Evolutionary conservation across 1,140 invertebrate genomes (phyloP).

Genomic region (Lysiphlebus fabarum): DNA sequence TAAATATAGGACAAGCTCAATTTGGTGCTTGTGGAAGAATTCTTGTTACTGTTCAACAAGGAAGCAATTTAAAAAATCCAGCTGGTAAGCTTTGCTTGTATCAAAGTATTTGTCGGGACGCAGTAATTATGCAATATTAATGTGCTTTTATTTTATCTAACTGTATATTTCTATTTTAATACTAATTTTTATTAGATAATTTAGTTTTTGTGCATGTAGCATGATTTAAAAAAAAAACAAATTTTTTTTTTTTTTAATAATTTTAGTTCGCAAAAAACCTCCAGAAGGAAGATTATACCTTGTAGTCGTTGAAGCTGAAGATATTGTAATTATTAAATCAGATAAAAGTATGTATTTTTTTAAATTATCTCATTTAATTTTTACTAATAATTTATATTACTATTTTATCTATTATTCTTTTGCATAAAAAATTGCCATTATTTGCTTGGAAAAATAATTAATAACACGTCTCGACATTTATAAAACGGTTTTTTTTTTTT

Average conservation of each 20-base stretch:
- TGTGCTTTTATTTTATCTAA: not conserved
- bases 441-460: not conserved
- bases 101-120: not conserved
- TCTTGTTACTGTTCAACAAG: slow-evolving; percentile 67
- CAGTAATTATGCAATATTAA: not conserved
- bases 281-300: slow-evolving; percentile 50
- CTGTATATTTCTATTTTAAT: not conserved
- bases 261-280: slow-evolving; percentile 54
- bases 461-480: not conserved
- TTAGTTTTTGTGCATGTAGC: not conserved
- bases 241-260: slow-evolving; percentile 36
- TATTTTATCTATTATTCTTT: too few species aligned
- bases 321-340: slow-evolving; percentile 42
- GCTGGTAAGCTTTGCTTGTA: slow-evolving; percentile 43
- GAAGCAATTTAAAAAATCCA: slow-evolving; percentile 54
- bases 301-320: slow-evolving; percentile 50
- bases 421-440: not conserved
- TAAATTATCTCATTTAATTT: too few species aligned
- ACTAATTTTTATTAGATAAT: slow-evolving; percentile 1
- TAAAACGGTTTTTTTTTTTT: not conserved
- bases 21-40: slow-evolving; percentile 65
- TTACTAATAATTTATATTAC: too few species aligned
- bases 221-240: not conserved
- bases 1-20: slow-evolving; percentile 56
- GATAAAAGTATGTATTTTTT: slow-evolving; percentile 33